phyloP scores from a whole-genome alignment of 2,113 vertebrate species.

The Oryzias woworae region DNA sequence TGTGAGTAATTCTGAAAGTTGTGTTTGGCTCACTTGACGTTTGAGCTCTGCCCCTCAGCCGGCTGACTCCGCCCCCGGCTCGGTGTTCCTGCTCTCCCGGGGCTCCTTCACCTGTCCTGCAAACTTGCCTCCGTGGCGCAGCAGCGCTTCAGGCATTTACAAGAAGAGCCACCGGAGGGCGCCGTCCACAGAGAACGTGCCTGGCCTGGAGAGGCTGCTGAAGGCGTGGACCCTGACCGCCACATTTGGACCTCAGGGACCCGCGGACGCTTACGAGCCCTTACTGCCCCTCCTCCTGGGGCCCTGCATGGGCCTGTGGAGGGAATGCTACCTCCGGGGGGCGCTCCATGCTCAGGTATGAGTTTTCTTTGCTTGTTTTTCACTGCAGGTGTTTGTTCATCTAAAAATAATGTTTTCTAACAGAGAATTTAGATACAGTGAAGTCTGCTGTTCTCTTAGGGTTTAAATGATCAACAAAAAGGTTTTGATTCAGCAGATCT shows the following conservation, averaged over 20 bases:
- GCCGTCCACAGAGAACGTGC: conserved; percentile 77
- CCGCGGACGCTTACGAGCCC: conserved; percentile 67
- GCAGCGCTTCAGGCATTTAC: conserved; percentile 60
- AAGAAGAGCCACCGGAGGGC: conserved; percentile 76
- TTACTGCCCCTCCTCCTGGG: conserved; percentile 82
- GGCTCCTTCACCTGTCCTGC: conserved; percentile 79
- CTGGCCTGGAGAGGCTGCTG: conserved; percentile 77
- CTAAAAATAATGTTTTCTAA: too few relatives aligned
- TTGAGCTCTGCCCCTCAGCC: conserved; percentile 10
- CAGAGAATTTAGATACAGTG: too few relatives aligned
- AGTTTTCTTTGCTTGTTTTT: not conserved
- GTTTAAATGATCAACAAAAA: too few relatives aligned
- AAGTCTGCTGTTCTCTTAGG: too few relatives aligned
- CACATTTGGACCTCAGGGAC: conserved; percentile 42
- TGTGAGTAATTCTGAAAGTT: too few relatives aligned
- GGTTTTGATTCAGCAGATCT: too few relatives aligned
- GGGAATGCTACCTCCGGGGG: conserved; percentile 88
- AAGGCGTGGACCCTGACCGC: conserved; percentile 49
- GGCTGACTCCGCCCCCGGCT: conserved; percentile 59
- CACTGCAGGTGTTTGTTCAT: too few relatives aligned
- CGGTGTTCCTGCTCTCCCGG: conserved; percentile 81
- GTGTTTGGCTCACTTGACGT: too few relatives aligned
- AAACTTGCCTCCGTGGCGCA: conserved; percentile 87
- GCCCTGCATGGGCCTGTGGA: conserved; percentile 87
- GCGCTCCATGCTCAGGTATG: conserved; percentile 85